Conservation (phyloP, 1,140 invertebrate genomes). For the Phocides pigmalion region DNA sequence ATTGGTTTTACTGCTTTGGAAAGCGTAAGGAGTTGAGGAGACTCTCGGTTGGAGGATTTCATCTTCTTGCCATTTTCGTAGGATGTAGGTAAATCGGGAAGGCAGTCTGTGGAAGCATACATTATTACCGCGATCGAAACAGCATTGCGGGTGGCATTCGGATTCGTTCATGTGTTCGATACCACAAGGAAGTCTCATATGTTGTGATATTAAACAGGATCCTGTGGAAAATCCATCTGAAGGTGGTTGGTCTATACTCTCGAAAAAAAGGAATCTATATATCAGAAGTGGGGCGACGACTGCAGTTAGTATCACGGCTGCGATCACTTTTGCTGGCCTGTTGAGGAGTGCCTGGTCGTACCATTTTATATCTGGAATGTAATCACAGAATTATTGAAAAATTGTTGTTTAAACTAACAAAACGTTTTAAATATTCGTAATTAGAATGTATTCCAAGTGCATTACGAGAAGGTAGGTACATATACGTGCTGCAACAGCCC, state of each 20-base stretch:
- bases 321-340: conserved; percentile 53
- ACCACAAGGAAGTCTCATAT: conserved; percentile 60
- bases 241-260: conserved; percentile 51
- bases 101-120: conserved; percentile 69
- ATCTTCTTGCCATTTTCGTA: conserved; percentile 56
- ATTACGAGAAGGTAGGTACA: too few species aligned
- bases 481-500: too few species aligned
- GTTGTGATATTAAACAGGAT: conserved; percentile 57
- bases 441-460: too few species aligned
- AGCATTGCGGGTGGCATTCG: conserved; percentile 66
- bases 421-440: neutral
- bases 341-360: conserved; percentile 62
- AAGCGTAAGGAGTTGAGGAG: conserved; percentile 55
- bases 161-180: conserved; percentile 40
- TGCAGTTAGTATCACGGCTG: conserved; percentile 44
- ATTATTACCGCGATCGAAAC: conserved; percentile 57
- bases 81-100: conserved; percentile 68
- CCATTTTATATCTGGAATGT: conserved; percentile 67
- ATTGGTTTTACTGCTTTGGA: conserved; percentile 47
- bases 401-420: neutral
- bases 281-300: conserved; percentile 56
- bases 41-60: conserved; percentile 54
- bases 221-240: conserved; percentile 64
- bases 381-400: conserved; percentile 8
- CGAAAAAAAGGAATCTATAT: conserved; percentile 58